Conservation (phyloP, 1,140 invertebrate species). For the Bombus sibiricus region DNA sequence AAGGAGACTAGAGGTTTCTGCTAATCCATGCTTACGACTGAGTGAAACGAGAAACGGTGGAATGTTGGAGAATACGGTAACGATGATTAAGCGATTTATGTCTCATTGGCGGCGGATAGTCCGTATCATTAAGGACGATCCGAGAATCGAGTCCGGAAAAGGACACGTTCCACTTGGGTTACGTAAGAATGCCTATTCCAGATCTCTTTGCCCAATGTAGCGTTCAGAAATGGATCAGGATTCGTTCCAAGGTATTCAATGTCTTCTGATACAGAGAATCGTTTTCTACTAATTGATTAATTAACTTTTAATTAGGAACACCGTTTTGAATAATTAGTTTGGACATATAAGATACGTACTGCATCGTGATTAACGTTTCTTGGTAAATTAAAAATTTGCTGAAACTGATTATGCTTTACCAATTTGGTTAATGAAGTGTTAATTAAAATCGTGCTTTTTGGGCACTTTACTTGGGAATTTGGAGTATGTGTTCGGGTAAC, state of each 20-base stretch:
- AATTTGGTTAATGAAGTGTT: neutral
- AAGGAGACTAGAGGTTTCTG: neutral
- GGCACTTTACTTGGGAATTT: neutral
- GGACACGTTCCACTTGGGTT: slow-evolving; percentile 14
- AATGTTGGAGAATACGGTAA: slow-evolving; percentile 5
- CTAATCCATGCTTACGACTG: too few species aligned
- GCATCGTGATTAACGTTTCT: neutral
- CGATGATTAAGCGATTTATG: slow-evolving; percentile 43
- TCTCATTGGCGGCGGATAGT: neutral
- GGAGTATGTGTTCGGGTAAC: neutral
- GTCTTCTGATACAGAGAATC: neutral
- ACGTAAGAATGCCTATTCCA: slow-evolving; percentile 15
- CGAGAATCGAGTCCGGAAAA: slow-evolving; percentile 21
- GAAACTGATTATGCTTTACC: neutral
- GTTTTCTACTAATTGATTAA: neutral
- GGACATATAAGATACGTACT: neutral
- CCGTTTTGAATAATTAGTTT: neutral
- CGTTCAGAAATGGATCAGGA: neutral
- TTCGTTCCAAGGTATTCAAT: neutral
- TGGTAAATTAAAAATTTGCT: neutral
- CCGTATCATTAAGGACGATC: slow-evolving; percentile 9
- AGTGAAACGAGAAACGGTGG: neutral
- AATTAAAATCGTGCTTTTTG: neutral
- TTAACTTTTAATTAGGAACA: neutral
- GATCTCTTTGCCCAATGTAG: neutral